These are phyloP conservation scores for Scolopax bukidnonensis DNA, from an alignment of 2,797 vertebrate genomes.

Conservation along the genomic window DNA sequence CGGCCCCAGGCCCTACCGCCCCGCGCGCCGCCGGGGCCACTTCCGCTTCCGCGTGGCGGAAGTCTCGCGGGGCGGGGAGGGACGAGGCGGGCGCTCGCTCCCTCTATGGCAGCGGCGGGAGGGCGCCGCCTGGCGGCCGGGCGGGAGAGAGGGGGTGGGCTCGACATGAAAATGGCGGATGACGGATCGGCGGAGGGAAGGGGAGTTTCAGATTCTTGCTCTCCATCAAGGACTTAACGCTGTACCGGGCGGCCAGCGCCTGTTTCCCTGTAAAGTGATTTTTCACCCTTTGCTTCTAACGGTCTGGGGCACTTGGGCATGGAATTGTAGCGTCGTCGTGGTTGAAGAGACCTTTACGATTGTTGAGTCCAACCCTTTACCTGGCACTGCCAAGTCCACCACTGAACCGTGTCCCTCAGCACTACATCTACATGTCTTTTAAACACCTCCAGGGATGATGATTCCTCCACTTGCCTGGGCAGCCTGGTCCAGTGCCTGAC, in stretches of 20 bases:
- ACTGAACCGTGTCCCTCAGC: not conserved
- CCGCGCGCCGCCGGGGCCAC: not conserved
- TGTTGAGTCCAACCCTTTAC: not conserved
- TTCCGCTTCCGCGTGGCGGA: not conserved
- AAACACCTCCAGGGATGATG: not conserved
- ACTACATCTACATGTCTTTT: too few species aligned
- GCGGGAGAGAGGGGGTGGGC: not conserved
- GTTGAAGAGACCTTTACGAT: not conserved
- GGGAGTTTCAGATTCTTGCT: fast-evolving
- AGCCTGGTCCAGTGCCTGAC: not conserved
- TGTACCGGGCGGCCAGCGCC: fast-evolving
- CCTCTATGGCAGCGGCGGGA: not conserved
- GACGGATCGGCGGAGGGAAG: fast-evolving
- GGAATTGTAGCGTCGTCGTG: not conserved
- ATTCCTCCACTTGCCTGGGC: not conserved
- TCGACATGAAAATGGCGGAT: fast-evolving
- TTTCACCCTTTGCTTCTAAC: fast-evolving
- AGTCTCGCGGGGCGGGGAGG: too few species aligned
- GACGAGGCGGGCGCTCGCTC: not conserved
- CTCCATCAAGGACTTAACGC: fast-evolving
- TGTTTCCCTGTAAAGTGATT: fast-evolving
- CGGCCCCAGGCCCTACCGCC: not conserved
- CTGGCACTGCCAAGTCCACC: not conserved
- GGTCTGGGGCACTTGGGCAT: fast-evolving
- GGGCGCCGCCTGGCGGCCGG: not conserved